Evolutionary conservation across 2,888 invertebrate genomes (phyloP).

Genomic region (Ptychoptera albimana): DNA sequence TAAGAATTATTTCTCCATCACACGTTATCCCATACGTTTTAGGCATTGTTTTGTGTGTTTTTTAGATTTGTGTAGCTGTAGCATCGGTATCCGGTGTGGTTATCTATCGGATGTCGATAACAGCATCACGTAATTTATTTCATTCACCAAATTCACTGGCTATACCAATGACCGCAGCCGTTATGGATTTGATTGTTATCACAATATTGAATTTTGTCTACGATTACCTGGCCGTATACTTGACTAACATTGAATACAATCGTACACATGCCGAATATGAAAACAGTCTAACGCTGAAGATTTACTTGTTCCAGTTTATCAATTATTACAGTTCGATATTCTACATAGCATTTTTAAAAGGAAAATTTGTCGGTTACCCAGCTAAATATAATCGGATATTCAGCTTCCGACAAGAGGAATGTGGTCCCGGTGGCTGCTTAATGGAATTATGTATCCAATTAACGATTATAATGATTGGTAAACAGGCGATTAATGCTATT

Average conservation of each 20-base stretch:
- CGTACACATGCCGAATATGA: conserved; percentile 77
- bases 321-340: conserved; percentile 81
- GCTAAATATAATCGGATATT: conserved; percentile 58
- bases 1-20: too few relatives aligned
- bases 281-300: conserved; percentile 70
- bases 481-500: conserved; percentile 62
- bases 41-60: too few relatives aligned
- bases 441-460: conserved; percentile 75
- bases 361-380: conserved; percentile 65
- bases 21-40: too few relatives aligned
- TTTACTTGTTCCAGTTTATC: conserved; percentile 76
- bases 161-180: conserved; percentile 57
- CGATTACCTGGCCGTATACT: conserved; percentile 42
- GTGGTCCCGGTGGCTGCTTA: conserved; percentile 71
- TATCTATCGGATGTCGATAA: conserved; percentile 53
- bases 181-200: conserved; percentile 62
- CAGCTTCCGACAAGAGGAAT: conserved; percentile 58
- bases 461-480: conserved; percentile 74
- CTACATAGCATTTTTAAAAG: conserved; percentile 66
- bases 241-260: conserved; percentile 59
- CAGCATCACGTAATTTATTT: conserved; percentile 39
- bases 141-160: conserved; percentile 38
- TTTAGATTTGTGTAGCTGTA: conserved; percentile 50
- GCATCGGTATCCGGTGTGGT: conserved; percentile 62
- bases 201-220: conserved; percentile 57